A percentile compares a stretch with the other conserved stretches of the same genome.
Evolutionary conservation across 2,797 vertebrate species (phyloP).

Genomic region (Epinephelus malabaricus): DNA sequence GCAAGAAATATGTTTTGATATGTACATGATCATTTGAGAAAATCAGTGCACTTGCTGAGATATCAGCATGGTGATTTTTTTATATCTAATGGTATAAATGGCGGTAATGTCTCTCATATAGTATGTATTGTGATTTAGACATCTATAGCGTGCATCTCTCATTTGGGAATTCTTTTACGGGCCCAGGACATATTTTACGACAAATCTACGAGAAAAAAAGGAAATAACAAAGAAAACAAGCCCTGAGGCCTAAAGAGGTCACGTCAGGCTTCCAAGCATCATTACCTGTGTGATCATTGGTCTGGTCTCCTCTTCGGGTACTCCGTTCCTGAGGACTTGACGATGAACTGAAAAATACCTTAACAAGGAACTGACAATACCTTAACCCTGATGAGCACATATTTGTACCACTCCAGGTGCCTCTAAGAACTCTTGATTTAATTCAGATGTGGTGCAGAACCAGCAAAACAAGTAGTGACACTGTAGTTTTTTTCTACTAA

Average conservation of each 20-base stretch:
- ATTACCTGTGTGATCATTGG: conserved; percentile 63
- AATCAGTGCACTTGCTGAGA: conserved; percentile 49
- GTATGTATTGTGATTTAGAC: conserved; percentile 60
- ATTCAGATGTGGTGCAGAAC: conserved; percentile 84
- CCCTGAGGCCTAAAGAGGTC: conserved; percentile 53
- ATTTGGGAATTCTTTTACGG: conserved; percentile 63
- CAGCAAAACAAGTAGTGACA: conserved; percentile 84
- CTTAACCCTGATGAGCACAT: conserved; percentile 86
- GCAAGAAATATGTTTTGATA: conserved; percentile 53
- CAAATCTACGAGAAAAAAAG: conserved; percentile 44
- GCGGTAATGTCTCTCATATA: conserved; percentile 49
- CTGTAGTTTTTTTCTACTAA: conserved; percentile 80
- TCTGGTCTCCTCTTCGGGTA: conserved; percentile 62
- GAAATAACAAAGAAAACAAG: conserved; percentile 41
- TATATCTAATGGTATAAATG: conserved; percentile 60
- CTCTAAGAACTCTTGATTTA: conserved; percentile 85
- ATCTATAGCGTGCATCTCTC: conserved; percentile 60
- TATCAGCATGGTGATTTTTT: conserved; percentile 53
- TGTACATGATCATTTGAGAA: conserved; percentile 49
- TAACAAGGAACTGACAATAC: conserved; percentile 81
- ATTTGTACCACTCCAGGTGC: conserved; percentile 86
- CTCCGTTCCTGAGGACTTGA: conserved; percentile 77
- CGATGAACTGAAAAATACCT: conserved; percentile 75
- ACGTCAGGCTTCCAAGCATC: conserved; percentile 58
- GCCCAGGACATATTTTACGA: conserved; percentile 66